phyloP scores from a whole-genome alignment of 2,113 vertebrate species.

The Melanotaenia duboulayi region DNA sequence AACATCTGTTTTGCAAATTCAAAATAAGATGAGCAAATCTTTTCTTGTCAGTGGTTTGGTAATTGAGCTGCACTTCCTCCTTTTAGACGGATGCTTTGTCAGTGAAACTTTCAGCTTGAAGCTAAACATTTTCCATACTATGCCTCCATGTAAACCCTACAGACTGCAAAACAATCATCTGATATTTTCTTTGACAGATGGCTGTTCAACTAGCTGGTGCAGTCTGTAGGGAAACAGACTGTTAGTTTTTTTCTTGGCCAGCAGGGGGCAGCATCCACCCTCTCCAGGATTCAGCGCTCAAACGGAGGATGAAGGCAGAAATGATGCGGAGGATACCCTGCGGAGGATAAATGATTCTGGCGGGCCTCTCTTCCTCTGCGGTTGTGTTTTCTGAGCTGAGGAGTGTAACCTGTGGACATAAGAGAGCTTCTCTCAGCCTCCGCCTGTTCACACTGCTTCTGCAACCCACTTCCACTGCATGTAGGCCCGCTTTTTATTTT shows the following conservation, averaged over 20 bases:
- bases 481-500: too few species aligned
- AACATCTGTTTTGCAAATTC: too few species aligned
- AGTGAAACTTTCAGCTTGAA: not conserved
- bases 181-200: constrained; percentile 39
- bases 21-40: too few species aligned
- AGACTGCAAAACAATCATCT: constrained; percentile 39
- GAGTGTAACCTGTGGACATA: constrained; percentile 12
- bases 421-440: constrained; percentile 15
- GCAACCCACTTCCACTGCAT: not conserved
- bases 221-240: constrained; percentile 4
- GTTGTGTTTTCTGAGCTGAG: constrained; percentile 13
- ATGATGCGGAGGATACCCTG: not conserved
- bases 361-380: not conserved
- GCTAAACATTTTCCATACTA: not conserved
- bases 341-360: constrained; percentile 7
- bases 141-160: constrained; percentile 8
- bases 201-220: constrained; percentile 31
- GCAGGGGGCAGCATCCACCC: constrained; percentile 64
- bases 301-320: not conserved
- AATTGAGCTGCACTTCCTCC: too few species aligned
- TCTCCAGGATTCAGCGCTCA: not conserved
- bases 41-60: too few species aligned
- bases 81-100: too few species aligned
- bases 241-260: constrained; percentile 22
- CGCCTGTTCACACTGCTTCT: too few species aligned